These are phyloP conservation scores for Chymomyza caudatula DNA, from an alignment of 2,888 invertebrate genomes.

Conservation along the genomic window DNA sequence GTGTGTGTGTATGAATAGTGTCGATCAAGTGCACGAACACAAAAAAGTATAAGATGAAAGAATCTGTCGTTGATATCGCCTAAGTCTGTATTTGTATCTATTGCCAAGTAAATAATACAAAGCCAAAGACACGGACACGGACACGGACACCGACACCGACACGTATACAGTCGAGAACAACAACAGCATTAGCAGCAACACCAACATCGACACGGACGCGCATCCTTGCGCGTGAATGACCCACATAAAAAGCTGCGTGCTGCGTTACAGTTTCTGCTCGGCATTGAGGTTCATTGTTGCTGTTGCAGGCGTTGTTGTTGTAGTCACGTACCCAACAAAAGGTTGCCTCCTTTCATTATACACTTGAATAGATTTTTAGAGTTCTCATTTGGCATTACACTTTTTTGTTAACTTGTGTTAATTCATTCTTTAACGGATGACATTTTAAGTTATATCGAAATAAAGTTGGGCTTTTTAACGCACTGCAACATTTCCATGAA, in stretches of 20 bases:
- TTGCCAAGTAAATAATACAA: constrained; percentile 63
- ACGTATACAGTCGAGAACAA: constrained; percentile 1
- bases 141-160: constrained; percentile 3
- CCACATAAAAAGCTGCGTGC: constrained; percentile 61
- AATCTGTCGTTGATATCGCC: constrained; percentile 1
- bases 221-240: constrained; percentile 63
- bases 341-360: constrained; percentile 28
- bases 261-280: background rate
- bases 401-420: constrained; percentile 17
- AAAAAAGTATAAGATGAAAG: background rate
- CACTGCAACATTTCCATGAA: too few relatives aligned
- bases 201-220: constrained; percentile 14
- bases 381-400: constrained; percentile 31
- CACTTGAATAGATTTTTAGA: constrained; percentile 38
- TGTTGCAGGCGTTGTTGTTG: background rate
- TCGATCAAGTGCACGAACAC: background rate
- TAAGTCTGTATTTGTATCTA: constrained; percentile 51
- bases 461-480: background rate
- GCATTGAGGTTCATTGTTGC: constrained; percentile 6
- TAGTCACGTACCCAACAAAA: constrained; percentile 52
- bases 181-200: background rate
- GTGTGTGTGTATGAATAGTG: too few relatives aligned
- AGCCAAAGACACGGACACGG: constrained; percentile 6
- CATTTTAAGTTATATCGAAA: too few relatives aligned
- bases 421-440: constrained; percentile 18